Evolutionary conservation across 2,113 vertebrate genomes (phyloP), one percentile per base, ranked within the genome.

Genomic region (Lates calcarifer): DNA sequence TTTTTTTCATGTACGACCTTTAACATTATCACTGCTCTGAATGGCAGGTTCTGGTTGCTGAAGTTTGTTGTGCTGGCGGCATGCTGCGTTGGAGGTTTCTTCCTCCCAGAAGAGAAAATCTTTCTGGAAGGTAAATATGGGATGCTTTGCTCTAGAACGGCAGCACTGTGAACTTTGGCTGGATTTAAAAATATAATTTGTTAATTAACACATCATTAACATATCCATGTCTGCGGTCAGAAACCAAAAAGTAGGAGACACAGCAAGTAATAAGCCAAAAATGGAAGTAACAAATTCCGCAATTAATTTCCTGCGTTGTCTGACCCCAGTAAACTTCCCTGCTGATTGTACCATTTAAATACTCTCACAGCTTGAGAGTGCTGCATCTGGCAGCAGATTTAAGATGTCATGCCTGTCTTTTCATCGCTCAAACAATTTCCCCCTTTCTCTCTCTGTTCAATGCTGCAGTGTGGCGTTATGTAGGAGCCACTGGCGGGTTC

Each of bases 31-130:
- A 4, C 17, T 58, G 17, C 11, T 81, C 53, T 74, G 1, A 68
- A 47, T 71, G 37, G 24, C 91, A 99, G 98, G 86, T 99, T 99
- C 94, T 99, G 98, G 98, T 94, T 99, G 70, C 77, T 97, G 85
- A 99, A 99, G 91, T 96, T 99, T 75, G 51, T 98, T 78, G 78
- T 95, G 74, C 86, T 99, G 92, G 95, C 90, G 68, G 96, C 89
- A 20, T 97, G 98, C 96, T 99, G 98, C 77, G 95, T 96, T 33
- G 98, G 96, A 88, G 97, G 95, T 2, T 99, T 99, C 95, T 99
- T 99, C 92, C 92, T 99, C 76, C 98, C 98, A 0, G 91, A 96
- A 33, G 94, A 99, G 90, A 94, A 97, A 57, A 97, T 91, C 53
- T 99, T 99, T 90, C 95, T 99, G 64, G 91, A 97, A 91, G 98